Conservation (phyloP, 2,797 vertebrate species). For the Bovichtus diacanthus region DNA sequence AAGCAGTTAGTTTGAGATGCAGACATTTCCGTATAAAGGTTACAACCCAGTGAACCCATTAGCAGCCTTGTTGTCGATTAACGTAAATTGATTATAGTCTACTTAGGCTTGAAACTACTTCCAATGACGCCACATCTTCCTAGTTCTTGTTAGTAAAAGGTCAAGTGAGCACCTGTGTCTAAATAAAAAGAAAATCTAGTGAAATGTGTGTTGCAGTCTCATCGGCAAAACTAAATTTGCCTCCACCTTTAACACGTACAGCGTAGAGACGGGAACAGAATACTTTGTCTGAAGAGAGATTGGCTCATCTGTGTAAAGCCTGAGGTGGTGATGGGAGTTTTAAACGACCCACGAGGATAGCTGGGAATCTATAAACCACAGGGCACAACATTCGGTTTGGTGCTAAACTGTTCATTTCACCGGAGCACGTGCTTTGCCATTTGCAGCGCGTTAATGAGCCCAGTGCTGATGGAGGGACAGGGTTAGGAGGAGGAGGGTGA, state of each 20-base stretch:
- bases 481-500: neutral
- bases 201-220: neutral
- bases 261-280: neutral
- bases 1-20: neutral
- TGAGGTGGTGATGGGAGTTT: conserved; percentile 1
- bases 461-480: conserved; percentile 6
- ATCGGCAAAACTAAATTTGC: neutral
- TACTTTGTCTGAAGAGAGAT: neutral
- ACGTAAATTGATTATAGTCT: neutral
- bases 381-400: neutral
- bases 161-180: conserved; percentile 15
- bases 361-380: conserved; percentile 5
- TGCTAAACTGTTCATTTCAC: conserved; percentile 18
- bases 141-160: neutral
- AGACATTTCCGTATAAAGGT: neutral
- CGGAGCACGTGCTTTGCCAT: conserved; percentile 4
- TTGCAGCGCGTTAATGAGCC: conserved; percentile 28
- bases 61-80: neutral
- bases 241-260: neutral
- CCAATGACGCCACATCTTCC: neutral
- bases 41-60: neutral
- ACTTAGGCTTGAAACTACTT: neutral
- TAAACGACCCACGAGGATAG: conserved; percentile 13
- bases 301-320: neutral
- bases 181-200: neutral